phyloP scores from a whole-genome alignment of 2,888 invertebrate genomes.

The Polymixis flavicincta region DNA sequence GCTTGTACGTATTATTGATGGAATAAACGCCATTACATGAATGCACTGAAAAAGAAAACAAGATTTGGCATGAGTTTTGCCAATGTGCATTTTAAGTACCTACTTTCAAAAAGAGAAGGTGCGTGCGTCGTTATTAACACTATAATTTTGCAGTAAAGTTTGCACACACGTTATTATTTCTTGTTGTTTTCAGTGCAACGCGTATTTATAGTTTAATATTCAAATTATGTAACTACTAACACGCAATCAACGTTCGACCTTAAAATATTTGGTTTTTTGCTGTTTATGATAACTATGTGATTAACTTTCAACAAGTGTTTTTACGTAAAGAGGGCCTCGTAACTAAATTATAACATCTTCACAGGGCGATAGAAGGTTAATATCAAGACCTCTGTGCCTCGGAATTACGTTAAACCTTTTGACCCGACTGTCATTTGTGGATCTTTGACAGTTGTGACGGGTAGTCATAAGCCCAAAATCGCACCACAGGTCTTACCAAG shows the following conservation, averaged over 20 bases:
- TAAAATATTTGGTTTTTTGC: constrained; percentile 16
- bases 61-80: not conserved
- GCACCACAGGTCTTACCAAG: too few relatives aligned
- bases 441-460: too few relatives aligned
- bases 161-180: constrained; percentile 6
- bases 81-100: not conserved
- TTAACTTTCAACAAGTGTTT: constrained; percentile 38
- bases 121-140: not conserved
- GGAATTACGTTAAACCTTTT: too few relatives aligned
- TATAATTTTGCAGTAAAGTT: not conserved
- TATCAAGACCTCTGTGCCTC: too few relatives aligned
- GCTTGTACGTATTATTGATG: too few relatives aligned
- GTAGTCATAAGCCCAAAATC: too few relatives aligned
- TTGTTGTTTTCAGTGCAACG: constrained; percentile 16
- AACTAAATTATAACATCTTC: not conserved
- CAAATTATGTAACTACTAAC: constrained; percentile 50
- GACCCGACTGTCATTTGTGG: too few relatives aligned
- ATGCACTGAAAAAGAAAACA: not conserved
- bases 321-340: not conserved
- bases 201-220: constrained; percentile 43
- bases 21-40: not conserved
- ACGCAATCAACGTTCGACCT: constrained; percentile 52
- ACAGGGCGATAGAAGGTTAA: not conserved
- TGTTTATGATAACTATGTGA: constrained; percentile 12
- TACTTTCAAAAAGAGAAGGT: constrained; percentile 25